phyloP scores from a whole-genome alignment of 2,797 vertebrate genomes.

The Buphagus erythrorhynchus region DNA sequence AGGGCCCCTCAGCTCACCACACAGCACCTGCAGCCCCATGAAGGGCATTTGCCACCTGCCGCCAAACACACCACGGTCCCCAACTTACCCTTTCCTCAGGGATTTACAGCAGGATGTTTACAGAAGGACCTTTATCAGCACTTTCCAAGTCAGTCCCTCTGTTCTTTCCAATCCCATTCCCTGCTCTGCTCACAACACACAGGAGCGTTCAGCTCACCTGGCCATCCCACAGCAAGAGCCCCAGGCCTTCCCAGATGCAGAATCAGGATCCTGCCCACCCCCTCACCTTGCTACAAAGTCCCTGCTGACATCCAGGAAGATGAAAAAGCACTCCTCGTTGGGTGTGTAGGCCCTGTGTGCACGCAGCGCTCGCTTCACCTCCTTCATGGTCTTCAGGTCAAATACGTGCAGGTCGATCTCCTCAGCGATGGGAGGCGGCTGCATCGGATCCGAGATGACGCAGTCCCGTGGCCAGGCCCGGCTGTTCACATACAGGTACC shows the following conservation, averaged over 20 bases:
- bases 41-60: background rate
- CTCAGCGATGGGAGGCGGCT: constrained; percentile 93
- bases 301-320: constrained; percentile 95
- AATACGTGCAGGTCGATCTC: constrained; percentile 96
- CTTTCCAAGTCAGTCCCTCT: background rate
- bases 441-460: constrained; percentile 93
- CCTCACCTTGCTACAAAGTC: constrained; percentile 95
- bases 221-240: accelerated
- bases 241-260: accelerated
- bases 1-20: background rate
- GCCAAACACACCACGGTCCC: background rate
- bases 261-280: background rate
- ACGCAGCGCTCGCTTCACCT: constrained; percentile 89
- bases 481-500: constrained; percentile 97
- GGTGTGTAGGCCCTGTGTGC: constrained; percentile 95
- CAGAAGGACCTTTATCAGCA: background rate
- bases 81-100: background rate
- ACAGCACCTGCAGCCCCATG: background rate
- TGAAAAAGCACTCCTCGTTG: constrained; percentile 97
- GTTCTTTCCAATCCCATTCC: background rate
- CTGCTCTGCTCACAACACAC: background rate
- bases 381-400: constrained; percentile 92
- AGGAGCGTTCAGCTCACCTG: background rate
- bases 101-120: background rate
- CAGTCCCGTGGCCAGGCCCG: constrained; percentile 93